Evolutionary conservation across 2,797 vertebrate species (phyloP), one percentile per base, ranked within the genome.

Genomic region (Hydrocynus forskahlii): DNA sequence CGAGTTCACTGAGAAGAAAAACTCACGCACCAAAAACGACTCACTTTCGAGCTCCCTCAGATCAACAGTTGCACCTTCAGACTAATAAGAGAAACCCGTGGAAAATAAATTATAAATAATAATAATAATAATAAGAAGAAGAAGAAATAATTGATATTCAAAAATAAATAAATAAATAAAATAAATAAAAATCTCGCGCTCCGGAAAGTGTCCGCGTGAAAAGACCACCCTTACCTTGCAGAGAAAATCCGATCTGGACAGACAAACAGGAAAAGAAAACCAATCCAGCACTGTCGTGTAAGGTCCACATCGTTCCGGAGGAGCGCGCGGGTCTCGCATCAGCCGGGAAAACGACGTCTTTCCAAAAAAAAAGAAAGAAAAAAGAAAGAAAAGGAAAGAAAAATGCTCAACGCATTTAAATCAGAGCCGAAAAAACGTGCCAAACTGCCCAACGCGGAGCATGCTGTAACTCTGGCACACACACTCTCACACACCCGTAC

Each of bases 241-340:
- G 91, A 67, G 91, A 91, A 88, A 90, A 93, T 91, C 92, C 94
- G 4, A 94, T 87, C 45, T 94, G 94, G 83, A 93, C 88, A 5
- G 92, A 95, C 80, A 94, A 90, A 87, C 92, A 91, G 81, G 89
- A 91, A 57, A 94, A 86, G 88, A 94, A 92, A 89, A 94, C 88
- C 91, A 95, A 93, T 94, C 94, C 94, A 92, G 93, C 87, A 88
- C 89, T 89, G 70, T 94, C 94, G 70, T 92, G 93, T 92, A 92
- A 92, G 91, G 89, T 94, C 93, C 94, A 93, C 94, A 94, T 95
- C 88, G 86, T 94, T 91, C 92, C 90, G 54, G 62, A 23, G 82
- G 70, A 43, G 59, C 35, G 79, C 48, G 82, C 82, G 74, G 82
- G 82, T 84, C 89, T 92, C 81, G 88, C 90, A 91, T 91, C 79